Base-by-base conservation (phyloP, 2,113 vertebrate genomes). In the Pterocles orientalis region DNA sequence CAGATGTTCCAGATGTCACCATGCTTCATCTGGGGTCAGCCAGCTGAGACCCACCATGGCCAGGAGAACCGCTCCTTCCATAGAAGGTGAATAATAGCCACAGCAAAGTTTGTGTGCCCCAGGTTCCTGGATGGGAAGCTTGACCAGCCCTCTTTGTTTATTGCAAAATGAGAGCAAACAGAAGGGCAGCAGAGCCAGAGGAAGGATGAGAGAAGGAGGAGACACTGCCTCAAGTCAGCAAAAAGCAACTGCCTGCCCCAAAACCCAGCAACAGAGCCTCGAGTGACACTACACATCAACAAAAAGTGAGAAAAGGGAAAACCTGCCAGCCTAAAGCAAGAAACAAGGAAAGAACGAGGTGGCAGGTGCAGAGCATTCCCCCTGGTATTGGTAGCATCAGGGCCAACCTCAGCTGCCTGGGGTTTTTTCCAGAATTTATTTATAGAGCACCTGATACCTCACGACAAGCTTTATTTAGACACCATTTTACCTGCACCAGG, bases 371-470 rank as follows among this genome's bases (percentile, higher is more conserved):
- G 58, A 25, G 5, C 64, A n/a, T n/a, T 64, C 23, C 50, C 47
- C 61, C 10, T 16, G 4, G 68, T 61, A 57, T 12, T 7, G 66
- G 53, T 12, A 75, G 28, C 26, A 70, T 66, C 90, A 73, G 83
- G 24, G 31, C 53, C 81, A 56, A n/a, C 88, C 56, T 92, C 87
- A 94, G 72, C 71, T 91, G 41, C 16, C 0, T 16, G n/a, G 31
- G 12, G 4, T 1, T 71, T 91, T 95, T 78, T 86, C 86, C 75
- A 84, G 92, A 78, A 82, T 90, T 88, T 88, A 94, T 94, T 96
- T 95, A 94, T 94, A 95, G 91, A 96, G 45, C 72, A 70, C 61
- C 72, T 47, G 5, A 80, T 64, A 64, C n/a, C 50, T 90, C 73
- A 58, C 28, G 58, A 84, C 1, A 3, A 81, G 53, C 19, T 81